Evolutionary conservation across 2,797 vertebrate genomes (phyloP).

Genomic region (Galago senegalensis): DNA sequence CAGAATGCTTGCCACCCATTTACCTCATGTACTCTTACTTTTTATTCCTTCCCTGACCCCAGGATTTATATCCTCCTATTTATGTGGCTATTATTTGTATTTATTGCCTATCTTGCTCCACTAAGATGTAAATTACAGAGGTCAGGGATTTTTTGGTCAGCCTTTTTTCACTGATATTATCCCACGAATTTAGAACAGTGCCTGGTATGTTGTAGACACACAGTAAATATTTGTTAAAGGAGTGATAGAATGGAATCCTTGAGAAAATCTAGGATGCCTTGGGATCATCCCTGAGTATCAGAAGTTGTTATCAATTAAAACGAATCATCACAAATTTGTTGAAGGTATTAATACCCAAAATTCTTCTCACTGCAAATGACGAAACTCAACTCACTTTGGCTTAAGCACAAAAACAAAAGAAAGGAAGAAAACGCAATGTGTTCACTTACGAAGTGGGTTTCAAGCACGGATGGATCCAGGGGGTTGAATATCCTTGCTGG

Average conservation of each 20-base stretch:
- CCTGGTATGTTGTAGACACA: not conserved
- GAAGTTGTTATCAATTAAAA: conserved; percentile 13
- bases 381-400: not conserved
- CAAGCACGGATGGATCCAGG: conserved; percentile 37
- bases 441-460: not conserved
- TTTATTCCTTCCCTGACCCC: not conserved
- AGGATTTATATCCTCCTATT: not conserved
- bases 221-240: not conserved
- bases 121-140: not conserved
- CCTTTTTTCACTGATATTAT: not conserved
- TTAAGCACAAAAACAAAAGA: not conserved
- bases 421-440: rapidly evolving
- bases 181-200: not conserved
- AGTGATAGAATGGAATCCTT: not conserved
- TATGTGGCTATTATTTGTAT: not conserved
- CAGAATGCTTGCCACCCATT: not conserved
- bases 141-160: not conserved
- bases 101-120: not conserved
- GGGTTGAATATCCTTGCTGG: not conserved
- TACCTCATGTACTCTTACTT: not conserved
- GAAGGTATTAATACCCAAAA: not conserved
- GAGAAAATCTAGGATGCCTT: not conserved
- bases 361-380: not conserved
- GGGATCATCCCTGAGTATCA: not conserved
- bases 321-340: not conserved